A percentile compares a stretch with the other conserved stretches of the same genome.
Conservation (phyloP, 1,140 invertebrate genomes). For the Drosophila truncata region DNA sequence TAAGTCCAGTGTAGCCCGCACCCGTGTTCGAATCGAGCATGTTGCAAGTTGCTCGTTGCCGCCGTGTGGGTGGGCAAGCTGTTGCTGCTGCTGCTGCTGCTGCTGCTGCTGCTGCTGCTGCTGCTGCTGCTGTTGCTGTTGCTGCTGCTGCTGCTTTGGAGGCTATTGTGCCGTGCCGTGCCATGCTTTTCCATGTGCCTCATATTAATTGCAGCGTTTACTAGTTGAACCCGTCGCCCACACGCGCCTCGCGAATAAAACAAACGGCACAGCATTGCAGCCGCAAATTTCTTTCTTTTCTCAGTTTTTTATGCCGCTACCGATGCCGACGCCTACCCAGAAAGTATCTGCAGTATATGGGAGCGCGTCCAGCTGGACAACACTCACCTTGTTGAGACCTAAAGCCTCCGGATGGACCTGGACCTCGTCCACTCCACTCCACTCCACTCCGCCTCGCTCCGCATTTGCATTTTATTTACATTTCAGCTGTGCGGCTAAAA, state of each 20-base stretch:
- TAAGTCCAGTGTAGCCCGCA: not conserved
- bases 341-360: constrained; percentile 18
- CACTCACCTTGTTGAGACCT: constrained; percentile 48
- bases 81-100: constrained; percentile 10
- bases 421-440: constrained; percentile 3
- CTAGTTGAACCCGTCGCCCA: constrained; percentile 54
- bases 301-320: constrained; percentile 15
- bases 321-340: constrained; percentile 57
- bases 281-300: constrained; percentile 36
- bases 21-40: constrained; percentile 39
- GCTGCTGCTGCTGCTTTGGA: constrained; percentile 29
- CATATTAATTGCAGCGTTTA: constrained; percentile 77
- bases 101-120: not conserved
- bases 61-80: constrained; percentile 48
- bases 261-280: constrained; percentile 63
- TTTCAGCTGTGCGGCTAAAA: constrained; percentile 55
- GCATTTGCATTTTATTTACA: constrained; percentile 67
- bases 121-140: not conserved
- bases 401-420: constrained; percentile 11
- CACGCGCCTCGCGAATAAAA: constrained; percentile 53
- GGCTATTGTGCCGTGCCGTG: not conserved
- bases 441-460: constrained; percentile 2
- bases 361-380: constrained; percentile 54
- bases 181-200: constrained; percentile 57
- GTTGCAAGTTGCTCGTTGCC: constrained; percentile 23